Base-by-base conservation (phyloP, 2,888 invertebrate species). In the Acronicta psi region DNA sequence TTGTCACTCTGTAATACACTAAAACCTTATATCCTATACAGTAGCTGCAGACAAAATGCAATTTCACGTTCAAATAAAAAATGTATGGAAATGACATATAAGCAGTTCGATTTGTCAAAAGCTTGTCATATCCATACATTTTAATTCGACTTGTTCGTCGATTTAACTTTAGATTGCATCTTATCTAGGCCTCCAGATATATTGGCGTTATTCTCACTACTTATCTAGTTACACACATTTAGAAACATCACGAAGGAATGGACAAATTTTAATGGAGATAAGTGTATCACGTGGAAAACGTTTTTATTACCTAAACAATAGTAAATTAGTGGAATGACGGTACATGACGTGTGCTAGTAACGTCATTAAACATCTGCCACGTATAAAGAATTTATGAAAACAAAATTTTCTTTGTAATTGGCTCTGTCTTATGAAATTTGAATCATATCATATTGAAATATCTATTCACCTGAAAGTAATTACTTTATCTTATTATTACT, bases 141-240 rank as follows among this genome's bases (percentile, higher is more conserved):
- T 23, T 23, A 7, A 1, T 23, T 7, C 23, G 7, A 23, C 7
- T 4, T 8, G 29, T 29, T 29, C 11, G 29, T 0, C 11, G 4
- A 29, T 29, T 11, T 2, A 29, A 29, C 11, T 11, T 11, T 29
- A 29, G 25, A 25, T 10, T 25, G 2, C 1, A 25, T 9, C 25
- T 25, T 25, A 9, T 25, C 25, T 9, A 25, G 9, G 9, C 25
- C 9, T 9, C 25, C 1, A 2, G 25, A 9, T 79, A 77, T 70
- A 59, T 75, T 86, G 83, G 83, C 82, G 81, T 85, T 81, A 82
- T 76, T 63, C 73, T 38, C 61, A 66, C 75, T 72, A 77, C 63
- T 62, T 54, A 62, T 14, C 64, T 71, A 75, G 50, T 44, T 45
- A 64, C 49, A 68, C 56, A 71, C 52, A 46, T 59, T 55, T 63